phyloP scores from a whole-genome alignment of 2,113 vertebrate genomes.

The Tringa solitaria region DNA sequence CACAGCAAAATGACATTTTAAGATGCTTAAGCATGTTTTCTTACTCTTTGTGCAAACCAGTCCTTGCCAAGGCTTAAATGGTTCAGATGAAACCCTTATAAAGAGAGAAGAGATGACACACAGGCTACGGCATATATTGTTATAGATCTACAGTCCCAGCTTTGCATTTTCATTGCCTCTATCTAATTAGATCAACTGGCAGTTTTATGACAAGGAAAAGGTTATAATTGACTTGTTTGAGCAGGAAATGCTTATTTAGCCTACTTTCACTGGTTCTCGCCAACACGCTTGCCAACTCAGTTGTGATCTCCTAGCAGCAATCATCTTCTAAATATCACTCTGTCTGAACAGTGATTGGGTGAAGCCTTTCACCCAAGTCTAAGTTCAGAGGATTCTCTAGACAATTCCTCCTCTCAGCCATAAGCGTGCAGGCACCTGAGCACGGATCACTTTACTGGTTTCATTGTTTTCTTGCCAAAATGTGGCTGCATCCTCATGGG shows the following conservation, averaged over 20 bases:
- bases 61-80: background rate
- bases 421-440: fast-evolving
- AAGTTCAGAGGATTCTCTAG: background rate
- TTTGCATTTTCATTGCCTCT: background rate
- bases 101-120: background rate
- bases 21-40: background rate
- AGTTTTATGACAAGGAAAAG: background rate
- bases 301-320: background rate
- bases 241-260: background rate
- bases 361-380: background rate
- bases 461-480: background rate
- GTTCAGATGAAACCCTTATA: background rate
- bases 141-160: background rate
- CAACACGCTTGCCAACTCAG: background rate
- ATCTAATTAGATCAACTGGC: background rate
- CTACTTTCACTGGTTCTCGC: background rate
- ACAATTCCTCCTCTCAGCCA: background rate
- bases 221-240: background rate
- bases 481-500: background rate
- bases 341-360: background rate
- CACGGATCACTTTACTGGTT: background rate
- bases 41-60: background rate
- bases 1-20: background rate
- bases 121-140: background rate
- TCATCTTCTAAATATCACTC: background rate